phyloP scores from a whole-genome alignment of 2,888 invertebrate species.

The Alviniconcha strummeri region DNA sequence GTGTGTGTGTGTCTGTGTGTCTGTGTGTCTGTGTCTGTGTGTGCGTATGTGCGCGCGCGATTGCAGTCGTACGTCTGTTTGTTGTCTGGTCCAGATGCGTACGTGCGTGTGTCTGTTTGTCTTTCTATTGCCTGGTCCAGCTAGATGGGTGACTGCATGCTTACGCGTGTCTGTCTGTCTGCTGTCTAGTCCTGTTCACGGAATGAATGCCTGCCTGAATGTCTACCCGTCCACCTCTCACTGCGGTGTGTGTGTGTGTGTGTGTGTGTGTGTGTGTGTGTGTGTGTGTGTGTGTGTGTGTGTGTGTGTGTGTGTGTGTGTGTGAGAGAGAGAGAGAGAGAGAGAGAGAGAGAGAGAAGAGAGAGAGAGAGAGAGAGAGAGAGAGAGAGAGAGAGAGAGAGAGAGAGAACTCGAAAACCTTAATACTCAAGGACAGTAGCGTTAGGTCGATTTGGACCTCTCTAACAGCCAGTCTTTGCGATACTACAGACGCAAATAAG shows the following conservation, averaged over 20 bases:
- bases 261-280: constrained; percentile 11
- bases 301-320: constrained; percentile 3
- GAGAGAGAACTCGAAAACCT: not conserved
- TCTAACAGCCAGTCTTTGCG: no score
- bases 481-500: no score
- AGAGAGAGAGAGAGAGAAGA: not conserved
- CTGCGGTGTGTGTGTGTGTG: not conserved
- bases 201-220: not conserved
- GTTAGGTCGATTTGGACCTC: no score
- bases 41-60: not conserved
- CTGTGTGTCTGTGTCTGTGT: not conserved
- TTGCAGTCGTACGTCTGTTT: not conserved
- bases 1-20: not conserved
- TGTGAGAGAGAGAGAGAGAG: constrained; percentile 4
- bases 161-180: not conserved
- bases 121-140: not conserved
- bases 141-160: not conserved
- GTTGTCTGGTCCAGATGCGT: not conserved
- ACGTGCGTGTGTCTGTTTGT: not conserved
- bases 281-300: constrained; percentile 1
- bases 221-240: not conserved
- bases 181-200: not conserved
- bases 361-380: not conserved
- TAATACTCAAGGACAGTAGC: not conserved
- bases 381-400: not conserved